These are phyloP conservation scores for Mesopsocus fuscifrons DNA, from an alignment of 2,888 invertebrate genomes.

Conservation along the genomic window DNA sequence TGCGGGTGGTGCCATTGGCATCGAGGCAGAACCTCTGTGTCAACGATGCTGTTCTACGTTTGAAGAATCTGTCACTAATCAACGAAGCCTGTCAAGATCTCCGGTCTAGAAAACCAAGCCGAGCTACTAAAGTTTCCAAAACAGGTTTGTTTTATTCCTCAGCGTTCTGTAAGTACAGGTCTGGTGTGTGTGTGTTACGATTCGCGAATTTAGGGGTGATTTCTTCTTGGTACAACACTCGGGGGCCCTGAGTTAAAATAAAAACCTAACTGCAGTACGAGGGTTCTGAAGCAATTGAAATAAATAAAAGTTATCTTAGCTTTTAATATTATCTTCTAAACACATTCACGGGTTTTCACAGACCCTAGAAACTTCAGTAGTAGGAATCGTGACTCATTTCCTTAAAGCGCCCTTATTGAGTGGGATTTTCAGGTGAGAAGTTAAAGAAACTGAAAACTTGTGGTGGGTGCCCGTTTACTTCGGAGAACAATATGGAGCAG, in stretches of 20 bases:
- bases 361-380: too few species aligned
- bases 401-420: not conserved
- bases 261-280: too few species aligned
- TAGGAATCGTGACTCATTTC: too few species aligned
- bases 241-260: too few species aligned
- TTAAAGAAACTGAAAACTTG: conserved; percentile 36
- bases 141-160: conserved; percentile 25
- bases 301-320: too few species aligned
- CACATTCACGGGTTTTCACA: too few species aligned
- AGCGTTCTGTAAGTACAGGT: too few species aligned
- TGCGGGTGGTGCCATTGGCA: conserved; percentile 65
- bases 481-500: conserved; percentile 37
- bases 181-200: too few species aligned
- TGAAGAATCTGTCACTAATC: conserved; percentile 58
- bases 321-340: too few species aligned
- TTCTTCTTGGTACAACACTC: too few species aligned
- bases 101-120: conserved; percentile 42
- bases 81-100: conserved; percentile 81
- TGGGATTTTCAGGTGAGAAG: conserved; percentile 24
- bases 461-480: conserved; percentile 48
- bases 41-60: conserved; percentile 52
- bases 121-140: conserved; percentile 33
- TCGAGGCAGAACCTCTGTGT: conserved; percentile 85
- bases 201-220: too few species aligned
- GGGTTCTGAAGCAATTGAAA: too few species aligned